These are phyloP conservation scores for Stylophora pistillata DNA, from an alignment of 64 coral and sea anemone genomes.

Conservation along the genomic window DNA sequence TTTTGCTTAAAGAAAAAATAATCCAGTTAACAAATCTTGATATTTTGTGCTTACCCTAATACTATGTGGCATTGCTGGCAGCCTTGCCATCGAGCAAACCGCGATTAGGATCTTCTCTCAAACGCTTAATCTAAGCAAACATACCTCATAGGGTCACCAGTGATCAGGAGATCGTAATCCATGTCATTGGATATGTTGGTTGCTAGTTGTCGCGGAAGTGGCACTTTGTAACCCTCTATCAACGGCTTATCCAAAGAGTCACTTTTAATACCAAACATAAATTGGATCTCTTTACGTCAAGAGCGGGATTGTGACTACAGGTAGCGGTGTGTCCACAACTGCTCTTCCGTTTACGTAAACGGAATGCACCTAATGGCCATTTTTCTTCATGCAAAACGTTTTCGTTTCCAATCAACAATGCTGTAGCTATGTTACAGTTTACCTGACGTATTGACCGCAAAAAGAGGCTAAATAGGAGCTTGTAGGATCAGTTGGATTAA, in stretches of 20 bases:
- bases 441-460: too few relatives aligned
- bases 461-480: too few relatives aligned
- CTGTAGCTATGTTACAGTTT: too few relatives aligned
- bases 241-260: background rate
- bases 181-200: background rate
- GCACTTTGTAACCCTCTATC: background rate
- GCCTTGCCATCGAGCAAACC: background rate
- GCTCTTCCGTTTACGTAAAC: too few relatives aligned
- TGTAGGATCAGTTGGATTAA: too few relatives aligned
- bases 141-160: background rate
- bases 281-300: too few relatives aligned
- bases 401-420: too few relatives aligned
- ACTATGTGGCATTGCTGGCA: background rate
- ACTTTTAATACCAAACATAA: background rate
- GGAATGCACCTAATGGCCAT: too few relatives aligned
- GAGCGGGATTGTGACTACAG: too few relatives aligned
- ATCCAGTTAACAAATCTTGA: background rate
- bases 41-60: background rate
- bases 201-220: background rate
- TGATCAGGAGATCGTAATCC: background rate
- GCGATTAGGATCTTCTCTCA: background rate
- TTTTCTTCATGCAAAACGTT: too few relatives aligned
- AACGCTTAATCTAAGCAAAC: background rate
- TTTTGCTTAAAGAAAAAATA: conserved; percentile 8
- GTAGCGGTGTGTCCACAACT: too few relatives aligned